These are phyloP conservation scores for Apodemia mormo DNA, from an alignment of 2,888 invertebrate genomes.

Conservation along the genomic window DNA sequence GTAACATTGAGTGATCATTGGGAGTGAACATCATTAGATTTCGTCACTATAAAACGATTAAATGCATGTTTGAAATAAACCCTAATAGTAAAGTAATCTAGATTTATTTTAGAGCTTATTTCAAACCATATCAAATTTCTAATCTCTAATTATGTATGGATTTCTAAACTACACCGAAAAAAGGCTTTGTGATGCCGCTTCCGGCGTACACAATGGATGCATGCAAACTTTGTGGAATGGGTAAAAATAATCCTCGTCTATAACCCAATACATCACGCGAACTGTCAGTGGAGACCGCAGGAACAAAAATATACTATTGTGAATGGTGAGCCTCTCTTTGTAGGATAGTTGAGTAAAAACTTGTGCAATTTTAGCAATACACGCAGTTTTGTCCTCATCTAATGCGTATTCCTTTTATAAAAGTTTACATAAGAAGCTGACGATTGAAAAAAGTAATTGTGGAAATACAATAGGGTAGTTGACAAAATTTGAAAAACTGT, in stretches of 20 bases:
- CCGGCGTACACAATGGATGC: conserved; percentile 75
- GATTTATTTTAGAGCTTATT: conserved; percentile 7
- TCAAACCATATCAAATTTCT: conserved; percentile 53
- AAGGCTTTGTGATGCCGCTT: conserved; percentile 74
- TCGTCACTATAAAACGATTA: not conserved
- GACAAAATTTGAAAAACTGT: too few species aligned
- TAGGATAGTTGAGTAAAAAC: conserved; percentile 74
- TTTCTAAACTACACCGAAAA: conserved; percentile 57
- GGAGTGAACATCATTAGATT: not conserved
- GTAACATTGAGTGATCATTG: not conserved
- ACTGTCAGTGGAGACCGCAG: conserved; percentile 78
- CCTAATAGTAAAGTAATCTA: not conserved
- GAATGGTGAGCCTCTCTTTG: conserved; percentile 61
- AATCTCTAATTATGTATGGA: conserved; percentile 52
- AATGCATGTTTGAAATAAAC: not conserved
- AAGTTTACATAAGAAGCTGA: not conserved
- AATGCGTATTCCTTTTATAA: not conserved
- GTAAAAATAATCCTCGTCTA: conserved; percentile 78
- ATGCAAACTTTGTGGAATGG: conserved; percentile 80
- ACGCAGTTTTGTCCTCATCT: conserved; percentile 55
- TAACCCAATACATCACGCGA: conserved; percentile 77
- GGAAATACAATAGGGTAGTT: not conserved
- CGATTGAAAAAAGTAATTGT: not conserved
- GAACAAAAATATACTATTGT: conserved; percentile 80
- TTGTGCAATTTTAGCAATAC: conserved; percentile 72